Percentiles rank a stretch among this genome's conserved stretches.
Conservation (phyloP, 2,888 invertebrate species). For the Drosophila monieri region DNA sequence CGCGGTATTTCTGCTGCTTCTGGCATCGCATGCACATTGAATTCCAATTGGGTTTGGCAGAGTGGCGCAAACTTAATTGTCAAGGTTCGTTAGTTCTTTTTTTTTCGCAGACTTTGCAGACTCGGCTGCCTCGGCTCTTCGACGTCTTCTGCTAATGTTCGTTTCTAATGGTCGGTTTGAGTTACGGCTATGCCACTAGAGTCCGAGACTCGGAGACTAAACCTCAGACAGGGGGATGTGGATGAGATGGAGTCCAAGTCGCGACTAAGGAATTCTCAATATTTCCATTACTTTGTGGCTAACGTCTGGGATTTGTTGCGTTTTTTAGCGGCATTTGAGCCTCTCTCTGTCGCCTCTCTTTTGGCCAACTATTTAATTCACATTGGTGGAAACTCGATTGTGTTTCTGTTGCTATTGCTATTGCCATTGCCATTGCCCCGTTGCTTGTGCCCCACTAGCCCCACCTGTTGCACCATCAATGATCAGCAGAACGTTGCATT, state of each 20-base stretch:
- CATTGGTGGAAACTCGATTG: constrained; percentile 78
- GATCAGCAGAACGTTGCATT: constrained; percentile 37
- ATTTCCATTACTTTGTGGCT: constrained; percentile 77
- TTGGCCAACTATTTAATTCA: constrained; percentile 75
- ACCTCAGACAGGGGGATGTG: constrained; percentile 5
- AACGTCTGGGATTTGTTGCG: constrained; percentile 66
- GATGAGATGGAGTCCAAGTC: constrained; percentile 41
- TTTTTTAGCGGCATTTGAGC: constrained; percentile 48
- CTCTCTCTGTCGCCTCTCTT: constrained; percentile 73
- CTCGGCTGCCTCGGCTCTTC: constrained; percentile 10
- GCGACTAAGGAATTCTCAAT: constrained; percentile 72
- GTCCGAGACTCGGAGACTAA: constrained; percentile 23
- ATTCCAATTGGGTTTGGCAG: constrained; percentile 76
- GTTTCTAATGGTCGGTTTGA: constrained; percentile 76
- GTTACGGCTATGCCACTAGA: constrained; percentile 60
- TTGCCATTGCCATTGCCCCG: constrained; percentile 49
- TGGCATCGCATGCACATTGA: constrained; percentile 72
- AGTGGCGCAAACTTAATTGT: constrained; percentile 77
- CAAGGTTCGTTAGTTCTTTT: constrained; percentile 76
- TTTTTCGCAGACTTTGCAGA: constrained; percentile 18
- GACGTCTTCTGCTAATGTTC: constrained; percentile 66
- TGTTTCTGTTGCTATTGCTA: constrained; percentile 50
- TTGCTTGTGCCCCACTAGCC: constrained; percentile 4
- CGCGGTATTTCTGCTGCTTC: constrained; percentile 41
- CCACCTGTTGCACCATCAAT: constrained; percentile 12